A percentile compares a stretch with the other conserved stretches of the same genome.
phyloP scores from a whole-genome alignment of 2,113 vertebrate species.

The Siniperca chuatsi region DNA sequence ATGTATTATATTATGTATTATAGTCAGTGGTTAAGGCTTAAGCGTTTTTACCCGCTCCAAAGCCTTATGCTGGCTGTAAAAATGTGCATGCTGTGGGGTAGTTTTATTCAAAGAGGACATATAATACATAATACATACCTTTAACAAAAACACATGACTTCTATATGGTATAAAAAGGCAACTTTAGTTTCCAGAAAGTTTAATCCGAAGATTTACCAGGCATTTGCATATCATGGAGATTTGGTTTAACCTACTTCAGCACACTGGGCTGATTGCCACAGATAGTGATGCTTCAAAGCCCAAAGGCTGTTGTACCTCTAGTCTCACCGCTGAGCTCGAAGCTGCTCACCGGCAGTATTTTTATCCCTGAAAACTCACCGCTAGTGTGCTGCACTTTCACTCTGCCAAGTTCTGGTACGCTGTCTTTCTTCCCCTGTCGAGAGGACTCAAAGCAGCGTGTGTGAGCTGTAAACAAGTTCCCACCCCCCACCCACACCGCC shows the following conservation, averaged over 20 bases:
- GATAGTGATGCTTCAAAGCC: constrained; percentile 72
- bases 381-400: constrained; percentile 71
- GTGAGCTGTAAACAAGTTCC: constrained; percentile 83
- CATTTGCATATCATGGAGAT: constrained; percentile 75
- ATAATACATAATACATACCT: constrained; percentile 2
- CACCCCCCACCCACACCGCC: constrained; percentile 76
- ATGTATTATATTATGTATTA: constrained; percentile 42
- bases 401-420: constrained; percentile 73
- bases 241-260: constrained; percentile 66
- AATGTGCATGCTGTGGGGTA: constrained; percentile 9
- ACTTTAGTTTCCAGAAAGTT: constrained; percentile 50
- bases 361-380: constrained; percentile 74
- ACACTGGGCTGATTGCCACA: constrained; percentile 68
- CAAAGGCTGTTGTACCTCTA: constrained; percentile 63
- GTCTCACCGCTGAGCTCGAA: constrained; percentile 62
- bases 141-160: not conserved
- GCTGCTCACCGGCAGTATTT: constrained; percentile 77
- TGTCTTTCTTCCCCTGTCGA: constrained; percentile 78
- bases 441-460: constrained; percentile 76
- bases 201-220: constrained; percentile 16
- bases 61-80: constrained; percentile 17
- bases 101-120: constrained; percentile 13
- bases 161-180: not conserved
- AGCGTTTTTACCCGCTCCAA: constrained; percentile 32
- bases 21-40: constrained; percentile 41